phyloP scores from a whole-genome alignment of 2,113 vertebrate genomes.

The Oreochromis tanganicae region DNA sequence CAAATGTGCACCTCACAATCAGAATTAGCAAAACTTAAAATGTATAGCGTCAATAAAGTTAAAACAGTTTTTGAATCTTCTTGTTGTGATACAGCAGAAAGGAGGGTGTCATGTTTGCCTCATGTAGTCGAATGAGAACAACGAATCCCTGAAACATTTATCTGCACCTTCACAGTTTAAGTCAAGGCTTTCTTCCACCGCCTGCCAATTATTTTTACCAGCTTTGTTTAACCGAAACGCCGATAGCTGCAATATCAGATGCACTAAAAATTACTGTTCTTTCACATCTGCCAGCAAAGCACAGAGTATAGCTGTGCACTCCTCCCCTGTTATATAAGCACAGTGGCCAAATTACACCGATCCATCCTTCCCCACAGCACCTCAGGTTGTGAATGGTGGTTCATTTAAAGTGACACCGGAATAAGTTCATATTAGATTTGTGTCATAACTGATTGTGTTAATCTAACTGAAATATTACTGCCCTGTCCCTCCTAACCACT shows the following conservation, averaged over 20 bases:
- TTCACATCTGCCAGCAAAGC: not conserved
- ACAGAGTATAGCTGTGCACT: not conserved
- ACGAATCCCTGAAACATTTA: not conserved
- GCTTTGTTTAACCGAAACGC: not conserved
- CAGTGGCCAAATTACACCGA: not conserved
- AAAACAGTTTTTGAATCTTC: not conserved
- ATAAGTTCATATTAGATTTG: not conserved
- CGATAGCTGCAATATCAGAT: not conserved
- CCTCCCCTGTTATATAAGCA: not conserved
- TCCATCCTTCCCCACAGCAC: not conserved
- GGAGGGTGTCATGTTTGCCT: not conserved
- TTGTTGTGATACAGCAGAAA: not conserved
- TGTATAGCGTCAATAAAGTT: not conserved
- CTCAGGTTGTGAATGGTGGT: not conserved
- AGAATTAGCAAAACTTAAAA: rapidly evolving
- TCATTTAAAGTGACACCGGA: not conserved
- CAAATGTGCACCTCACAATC: not conserved
- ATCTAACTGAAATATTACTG: not conserved
- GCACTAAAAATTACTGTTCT: not conserved
- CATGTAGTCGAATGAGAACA: not conserved
- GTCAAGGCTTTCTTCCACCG: not conserved
- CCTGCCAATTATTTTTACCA: not conserved
- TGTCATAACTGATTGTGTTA: not conserved
- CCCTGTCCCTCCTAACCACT: not conserved
- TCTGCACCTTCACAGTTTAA: not conserved